Base-by-base conservation (phyloP, 92 coral and sea anemone species). In the Epizoanthus scotinus region DNA sequence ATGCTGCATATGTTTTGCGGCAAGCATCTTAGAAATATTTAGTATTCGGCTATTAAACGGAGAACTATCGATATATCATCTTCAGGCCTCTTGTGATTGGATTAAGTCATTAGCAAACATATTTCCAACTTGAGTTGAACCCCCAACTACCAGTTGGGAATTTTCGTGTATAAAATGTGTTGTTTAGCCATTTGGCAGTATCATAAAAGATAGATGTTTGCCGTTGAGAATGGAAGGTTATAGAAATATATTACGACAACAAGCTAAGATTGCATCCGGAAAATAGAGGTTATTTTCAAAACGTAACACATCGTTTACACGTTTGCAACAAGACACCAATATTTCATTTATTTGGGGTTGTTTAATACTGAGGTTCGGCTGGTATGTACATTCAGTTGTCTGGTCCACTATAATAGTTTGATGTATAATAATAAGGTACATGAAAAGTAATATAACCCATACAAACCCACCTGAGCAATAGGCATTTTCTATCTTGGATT, bases 61-160 rank as follows among this genome's bases (percentile, higher is more conserved):
- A 73, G 83, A 82, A 66, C 87, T 87, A 89, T 80, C 85, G 83
- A 82, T 59, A 85, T 87, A 89, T 80, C 85, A 82, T 81, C 65
- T 67, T 86, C 73, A 69, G 77, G 79, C 44, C 84, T 82, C 82
- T 53, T 65, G 61, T 89, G 91, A 92, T 92, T 92, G 93, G 92
- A 85, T 89, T 89, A 92, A 85, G 73, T 86, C 83, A 84, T 89
- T 82, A 87, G 87, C 92, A 86, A 84, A 87, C 91, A 89, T 34
- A 34, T 34, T 85, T 88, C 80, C 81, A 75, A 61, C 70, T 69
- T 79, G 38, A 84, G 84, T 74, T 38, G 87, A 15, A 80, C 78
- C 84, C 82, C 57, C 72, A 57, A 74, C 50, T 69, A 56, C 34
- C 79, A 47, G 44, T 34, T 72, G 34, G 78, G 36, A 64, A 31